phyloP scores from a whole-genome alignment of 1,140 invertebrate genomes.

The Zaprionus ghesquierei region DNA sequence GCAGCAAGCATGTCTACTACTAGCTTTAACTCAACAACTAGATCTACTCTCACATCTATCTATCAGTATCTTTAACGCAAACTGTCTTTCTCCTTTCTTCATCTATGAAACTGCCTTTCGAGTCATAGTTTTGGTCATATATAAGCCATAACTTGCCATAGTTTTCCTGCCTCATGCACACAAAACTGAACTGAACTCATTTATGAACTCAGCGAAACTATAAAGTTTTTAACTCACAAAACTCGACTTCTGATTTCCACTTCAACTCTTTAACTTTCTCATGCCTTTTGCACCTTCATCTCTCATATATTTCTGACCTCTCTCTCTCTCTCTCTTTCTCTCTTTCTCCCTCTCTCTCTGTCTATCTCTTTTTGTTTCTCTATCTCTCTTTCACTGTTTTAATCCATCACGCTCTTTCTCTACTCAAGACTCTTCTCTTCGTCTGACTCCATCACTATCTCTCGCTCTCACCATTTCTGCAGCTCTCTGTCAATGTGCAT shows the following conservation, averaged over 20 bases:
- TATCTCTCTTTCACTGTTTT: not conserved
- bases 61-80: constrained; percentile 26
- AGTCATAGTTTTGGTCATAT: constrained; percentile 77
- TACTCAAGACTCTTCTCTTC: constrained; percentile 6
- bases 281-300: constrained; percentile 58
- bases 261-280: constrained; percentile 74
- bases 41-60: constrained; percentile 57
- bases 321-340: not conserved
- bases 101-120: constrained; percentile 33
- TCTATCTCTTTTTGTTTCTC: too few relatives aligned
- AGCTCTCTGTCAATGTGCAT: constrained; percentile 45
- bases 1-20: constrained; percentile 56
- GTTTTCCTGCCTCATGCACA: constrained; percentile 57
- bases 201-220: constrained; percentile 46
- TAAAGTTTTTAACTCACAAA: constrained; percentile 1
- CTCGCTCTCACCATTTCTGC: constrained; percentile 42
- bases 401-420: constrained; percentile 4
- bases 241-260: constrained; percentile 50
- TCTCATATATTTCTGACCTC: constrained; percentile 3
- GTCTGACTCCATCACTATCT: constrained; percentile 38
- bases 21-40: constrained; percentile 45
- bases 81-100: constrained; percentile 27
- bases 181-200: constrained; percentile 68
- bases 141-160: constrained; percentile 82
- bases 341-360: constrained; percentile 3